A percentile compares a stretch with the other conserved stretches of the same genome.
Evolutionary conservation across 2,797 vertebrate genomes (phyloP).

Genomic region (Spinus olivaceus): DNA sequence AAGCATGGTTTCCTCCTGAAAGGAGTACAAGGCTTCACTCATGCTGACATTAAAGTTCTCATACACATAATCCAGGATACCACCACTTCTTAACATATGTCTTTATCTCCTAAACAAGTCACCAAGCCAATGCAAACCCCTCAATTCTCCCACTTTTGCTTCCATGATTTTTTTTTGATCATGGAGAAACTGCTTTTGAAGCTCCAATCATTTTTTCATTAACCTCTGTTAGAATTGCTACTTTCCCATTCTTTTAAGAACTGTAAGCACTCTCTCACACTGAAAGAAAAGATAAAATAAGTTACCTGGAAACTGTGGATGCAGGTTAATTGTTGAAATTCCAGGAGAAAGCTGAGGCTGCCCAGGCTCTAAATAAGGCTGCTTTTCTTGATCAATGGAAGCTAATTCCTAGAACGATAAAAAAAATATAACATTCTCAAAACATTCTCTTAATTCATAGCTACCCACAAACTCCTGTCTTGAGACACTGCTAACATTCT

Average conservation of each 20-base stretch:
- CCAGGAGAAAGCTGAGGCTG: constrained; percentile 88
- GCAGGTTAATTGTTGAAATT: constrained; percentile 85
- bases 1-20: background rate
- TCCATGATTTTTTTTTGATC: background rate
- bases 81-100: background rate
- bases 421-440: background rate
- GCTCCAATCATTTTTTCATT: background rate
- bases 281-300: constrained; percentile 18
- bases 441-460: background rate
- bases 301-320: constrained; percentile 84
- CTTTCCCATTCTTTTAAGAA: background rate
- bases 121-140: background rate
- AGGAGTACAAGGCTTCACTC: background rate
- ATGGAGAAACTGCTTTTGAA: background rate
- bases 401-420: constrained; percentile 79
- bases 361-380: constrained; percentile 75
- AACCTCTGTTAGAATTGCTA: background rate
- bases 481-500: background rate
- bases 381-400: constrained; percentile 81
- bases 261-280: background rate
- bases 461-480: background rate
- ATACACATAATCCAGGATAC: background rate
- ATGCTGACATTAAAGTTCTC: background rate
- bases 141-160: background rate
- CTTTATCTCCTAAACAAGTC: background rate